phyloP scores from a whole-genome alignment of 2,113 vertebrate genomes.

The Pitta sordida region DNA sequence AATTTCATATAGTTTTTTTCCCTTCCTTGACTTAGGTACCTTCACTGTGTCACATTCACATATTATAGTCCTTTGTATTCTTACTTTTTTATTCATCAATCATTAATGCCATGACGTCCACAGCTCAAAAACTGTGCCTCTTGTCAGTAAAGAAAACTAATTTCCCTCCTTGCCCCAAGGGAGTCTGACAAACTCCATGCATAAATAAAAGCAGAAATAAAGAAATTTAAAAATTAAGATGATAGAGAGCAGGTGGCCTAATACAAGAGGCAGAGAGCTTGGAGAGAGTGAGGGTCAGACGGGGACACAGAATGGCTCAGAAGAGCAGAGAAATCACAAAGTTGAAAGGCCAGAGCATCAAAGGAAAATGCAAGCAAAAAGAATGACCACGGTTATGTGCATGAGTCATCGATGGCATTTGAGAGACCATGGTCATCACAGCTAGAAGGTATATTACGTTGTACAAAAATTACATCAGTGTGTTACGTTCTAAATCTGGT shows the following conservation, averaged over 20 bases:
- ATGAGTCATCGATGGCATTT: slow-evolving; percentile 6
- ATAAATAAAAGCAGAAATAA: not conserved
- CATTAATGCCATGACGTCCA: no score
- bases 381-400: not conserved
- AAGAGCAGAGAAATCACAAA: not conserved
- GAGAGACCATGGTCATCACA: not conserved
- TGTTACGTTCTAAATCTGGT: not conserved
- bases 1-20: not conserved
- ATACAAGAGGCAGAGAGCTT: not conserved
- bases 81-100: not conserved
- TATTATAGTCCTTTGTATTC: not conserved
- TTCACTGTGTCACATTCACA: not conserved
- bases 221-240: not conserved
- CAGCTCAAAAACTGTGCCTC: not conserved
- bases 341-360: slow-evolving; percentile 6
- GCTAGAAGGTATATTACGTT: not conserved
- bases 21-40: not conserved
- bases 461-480: not conserved
- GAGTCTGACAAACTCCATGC: not conserved
- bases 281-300: not conserved
- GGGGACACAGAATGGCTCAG: not conserved
- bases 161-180: not conserved
- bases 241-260: not conserved
- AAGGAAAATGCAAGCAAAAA: not conserved
- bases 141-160: not conserved